Percentiles rank a stretch among this genome's conserved stretches.
phyloP scores from a whole-genome alignment of 2,888 invertebrate species.

The Neelides folsomi region DNA sequence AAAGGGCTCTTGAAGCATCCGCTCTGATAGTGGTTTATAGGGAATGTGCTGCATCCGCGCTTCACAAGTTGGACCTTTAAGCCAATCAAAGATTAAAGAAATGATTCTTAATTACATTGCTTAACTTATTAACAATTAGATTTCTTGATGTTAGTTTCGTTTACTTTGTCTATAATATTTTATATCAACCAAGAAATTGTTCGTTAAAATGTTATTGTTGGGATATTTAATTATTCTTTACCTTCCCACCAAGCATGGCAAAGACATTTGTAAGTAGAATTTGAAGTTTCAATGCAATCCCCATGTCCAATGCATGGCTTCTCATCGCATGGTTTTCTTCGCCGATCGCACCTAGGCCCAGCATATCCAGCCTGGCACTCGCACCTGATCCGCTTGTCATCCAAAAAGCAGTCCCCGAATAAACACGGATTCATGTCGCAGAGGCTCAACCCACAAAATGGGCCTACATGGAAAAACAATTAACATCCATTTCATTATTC shows the following conservation, averaged over 20 bases:
- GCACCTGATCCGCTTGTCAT: conserved; percentile 26
- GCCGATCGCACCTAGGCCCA: conserved; percentile 47
- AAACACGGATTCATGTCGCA: conserved; percentile 60
- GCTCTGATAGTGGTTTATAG: conserved; percentile 57
- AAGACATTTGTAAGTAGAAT: conserved; percentile 49
- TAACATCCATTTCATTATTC: neutral
- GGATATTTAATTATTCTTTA: conserved; percentile 22
- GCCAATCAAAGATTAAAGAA: conserved; percentile 21
- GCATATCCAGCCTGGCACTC: conserved; percentile 20
- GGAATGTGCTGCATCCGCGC: conserved; percentile 53
- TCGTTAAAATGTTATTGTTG: neutral
- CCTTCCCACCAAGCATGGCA: conserved; percentile 65
- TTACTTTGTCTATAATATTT: no score
- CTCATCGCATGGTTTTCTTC: conserved; percentile 54
- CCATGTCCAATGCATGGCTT: conserved; percentile 63
- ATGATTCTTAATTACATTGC: no score
- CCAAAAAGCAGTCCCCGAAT: conserved; percentile 50
- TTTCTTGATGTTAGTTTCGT: no score
- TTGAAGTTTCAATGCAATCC: conserved; percentile 49
- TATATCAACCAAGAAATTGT: no score
- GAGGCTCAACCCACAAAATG: conserved; percentile 60
- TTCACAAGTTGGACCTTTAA: conserved; percentile 51
- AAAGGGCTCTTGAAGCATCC: conserved; percentile 76
- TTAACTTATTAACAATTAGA: no score
- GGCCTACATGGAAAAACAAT: conserved; percentile 41